Conservation (phyloP, 2,888 invertebrate species). For the Patella ulyssiponensis region DNA sequence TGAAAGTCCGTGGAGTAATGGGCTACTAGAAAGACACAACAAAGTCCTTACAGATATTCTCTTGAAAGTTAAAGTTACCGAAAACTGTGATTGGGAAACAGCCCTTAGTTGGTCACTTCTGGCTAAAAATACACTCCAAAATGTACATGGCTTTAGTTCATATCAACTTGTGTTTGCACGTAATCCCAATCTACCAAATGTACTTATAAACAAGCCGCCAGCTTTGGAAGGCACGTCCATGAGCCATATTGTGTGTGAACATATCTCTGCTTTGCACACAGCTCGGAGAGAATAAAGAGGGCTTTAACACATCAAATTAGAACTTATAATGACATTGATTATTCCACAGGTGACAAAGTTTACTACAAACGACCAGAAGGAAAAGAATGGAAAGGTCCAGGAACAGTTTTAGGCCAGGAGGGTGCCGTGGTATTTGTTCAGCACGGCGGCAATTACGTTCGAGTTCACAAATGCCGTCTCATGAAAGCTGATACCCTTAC, state of each 20-base stretch:
- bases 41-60: constrained; percentile 23
- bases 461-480: constrained; percentile 14
- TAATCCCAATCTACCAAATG: constrained; percentile 27
- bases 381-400: constrained; percentile 19
- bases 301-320: constrained; percentile 23
- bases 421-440: constrained; percentile 21
- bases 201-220: constrained; percentile 20
- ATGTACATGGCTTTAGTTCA: constrained; percentile 22
- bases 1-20: constrained; percentile 31
- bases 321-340: constrained; percentile 1
- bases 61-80: constrained; percentile 20
- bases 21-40: constrained; percentile 23
- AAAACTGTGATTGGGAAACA: constrained; percentile 20
- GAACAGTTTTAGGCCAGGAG: constrained; percentile 18
- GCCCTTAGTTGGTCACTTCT: constrained; percentile 21
- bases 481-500: too few relatives aligned
- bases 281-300: constrained; percentile 18
- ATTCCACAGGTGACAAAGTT: constrained; percentile 19
- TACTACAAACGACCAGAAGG: constrained; percentile 25
- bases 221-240: constrained; percentile 24
- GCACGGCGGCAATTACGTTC: constrained; percentile 19
- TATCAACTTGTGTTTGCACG: constrained; percentile 28
- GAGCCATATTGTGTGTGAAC: constrained; percentile 12
- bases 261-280: constrained; percentile 16
- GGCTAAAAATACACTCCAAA: constrained; percentile 19